phyloP scores from a whole-genome alignment of 2,113 vertebrate species.

The Mugil cephalus region DNA sequence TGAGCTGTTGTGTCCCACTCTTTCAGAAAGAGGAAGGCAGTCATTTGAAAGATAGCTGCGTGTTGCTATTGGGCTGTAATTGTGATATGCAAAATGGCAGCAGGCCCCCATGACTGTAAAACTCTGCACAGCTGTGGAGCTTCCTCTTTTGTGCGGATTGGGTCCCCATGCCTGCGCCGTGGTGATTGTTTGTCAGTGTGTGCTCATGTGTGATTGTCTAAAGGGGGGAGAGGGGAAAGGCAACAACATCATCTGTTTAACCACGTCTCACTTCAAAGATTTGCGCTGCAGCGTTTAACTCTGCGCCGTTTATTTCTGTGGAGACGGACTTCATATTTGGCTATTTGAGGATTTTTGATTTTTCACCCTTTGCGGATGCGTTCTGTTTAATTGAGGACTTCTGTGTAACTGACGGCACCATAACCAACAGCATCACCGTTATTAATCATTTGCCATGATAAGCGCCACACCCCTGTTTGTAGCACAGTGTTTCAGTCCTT shows the following conservation, averaged over 20 bases:
- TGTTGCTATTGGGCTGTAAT: conserved; percentile 61
- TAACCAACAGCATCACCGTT: background rate
- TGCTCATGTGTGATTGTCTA: conserved; percentile 31
- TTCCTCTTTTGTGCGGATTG: conserved; percentile 83
- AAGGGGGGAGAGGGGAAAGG: background rate
- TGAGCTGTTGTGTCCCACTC: background rate
- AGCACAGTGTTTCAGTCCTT: background rate
- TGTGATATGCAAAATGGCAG: conserved; percentile 84
- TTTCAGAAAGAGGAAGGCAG: conserved; percentile 65
- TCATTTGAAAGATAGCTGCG: conserved; percentile 39
- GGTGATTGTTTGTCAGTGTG: conserved; percentile 41
- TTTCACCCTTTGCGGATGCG: background rate
- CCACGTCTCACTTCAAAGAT: background rate
- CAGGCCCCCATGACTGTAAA: conserved; percentile 42
- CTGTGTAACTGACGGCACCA: no score
- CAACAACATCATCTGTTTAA: conserved; percentile 20
- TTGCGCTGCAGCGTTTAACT: background rate
- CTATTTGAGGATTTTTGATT: no score
- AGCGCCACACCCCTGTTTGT: conserved; percentile 26
- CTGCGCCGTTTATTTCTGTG: background rate
- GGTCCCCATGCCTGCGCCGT: background rate
- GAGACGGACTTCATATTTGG: background rate
- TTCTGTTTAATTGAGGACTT: background rate
- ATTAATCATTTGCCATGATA: conserved; percentile 18
- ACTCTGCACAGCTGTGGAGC: conserved; percentile 78